Conservation (phyloP, 2,888 invertebrate species). For the Pardosa pseudoannulata region DNA sequence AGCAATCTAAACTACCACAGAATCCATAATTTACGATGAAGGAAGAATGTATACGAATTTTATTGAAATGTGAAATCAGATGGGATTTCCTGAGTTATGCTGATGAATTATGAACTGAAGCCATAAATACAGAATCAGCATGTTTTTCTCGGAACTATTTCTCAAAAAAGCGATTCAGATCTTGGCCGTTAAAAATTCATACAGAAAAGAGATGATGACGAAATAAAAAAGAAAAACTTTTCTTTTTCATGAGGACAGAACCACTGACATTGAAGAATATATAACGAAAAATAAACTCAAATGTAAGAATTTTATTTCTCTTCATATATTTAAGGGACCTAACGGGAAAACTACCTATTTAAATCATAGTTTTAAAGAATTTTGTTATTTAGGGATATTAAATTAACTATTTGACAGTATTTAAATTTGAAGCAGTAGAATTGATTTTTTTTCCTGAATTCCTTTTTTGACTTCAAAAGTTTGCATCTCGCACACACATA, state of each 20-base stretch:
- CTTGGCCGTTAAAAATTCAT: not conserved
- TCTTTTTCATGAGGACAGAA: not conserved
- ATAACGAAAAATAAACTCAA: no score
- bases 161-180: not conserved
- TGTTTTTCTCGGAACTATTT: not conserved
- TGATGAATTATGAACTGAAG: slow-evolving; percentile 2
- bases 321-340: no score
- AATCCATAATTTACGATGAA: not conserved
- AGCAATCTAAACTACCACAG: not conserved
- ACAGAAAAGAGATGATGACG: not conserved
- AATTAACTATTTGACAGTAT: no score
- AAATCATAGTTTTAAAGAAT: no score
- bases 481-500: no score
- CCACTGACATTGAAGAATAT: no score
- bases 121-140: not conserved
- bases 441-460: no score
- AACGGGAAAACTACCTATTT: no score
- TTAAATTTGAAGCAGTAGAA: no score
- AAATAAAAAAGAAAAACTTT: not conserved
- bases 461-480: no score
- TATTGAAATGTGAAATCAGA: not conserved
- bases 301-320: no score
- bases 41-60: not conserved
- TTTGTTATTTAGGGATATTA: no score
- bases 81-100: not conserved